Base-by-base conservation (phyloP, 2,113 vertebrate species). In the Delphinapterus leucas region DNA sequence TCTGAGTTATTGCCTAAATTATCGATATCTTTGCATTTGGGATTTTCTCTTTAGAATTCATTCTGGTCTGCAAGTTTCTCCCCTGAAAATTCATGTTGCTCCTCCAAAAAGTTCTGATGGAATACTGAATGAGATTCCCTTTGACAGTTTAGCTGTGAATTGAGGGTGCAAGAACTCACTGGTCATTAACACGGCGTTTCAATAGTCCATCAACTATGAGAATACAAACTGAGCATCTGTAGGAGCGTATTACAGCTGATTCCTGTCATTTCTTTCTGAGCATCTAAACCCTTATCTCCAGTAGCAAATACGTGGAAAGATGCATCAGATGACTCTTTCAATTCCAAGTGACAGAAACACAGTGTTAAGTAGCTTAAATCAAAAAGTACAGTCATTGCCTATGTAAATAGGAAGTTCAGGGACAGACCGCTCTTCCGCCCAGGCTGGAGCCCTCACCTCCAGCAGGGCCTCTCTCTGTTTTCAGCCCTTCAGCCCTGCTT, bases 1-100 rank as follows among this genome's bases (percentile, higher is more conserved):
- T 53, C 63, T 20, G 73, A 82, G 60, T 68, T 49, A 53, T 14
- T 73, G 53, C 81, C 80, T 36, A 28, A 23, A 79, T 49, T 15
- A 9, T 0, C 18, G 70, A n/a, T 84, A 25, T 36, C 61, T 87
- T 60, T 76, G 36, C 28, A 17, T 83, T 73, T 58, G 14, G 8
- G 15, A 53, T 86, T 55, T 92, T 71, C 47, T 91, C 70, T 87
- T 85, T 82, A 58, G 84, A 80, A 96, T 84, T 84, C 93, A 65
- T 61, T 53, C 83, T 21, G 12, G 53, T 33, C 53, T 53, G 68
- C 53, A n/a, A 49, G 31, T 67, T 93, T 88, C 61, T 53, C 31
- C 9, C 89, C 89, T 71, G 55, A 93, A 87, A 87, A 65, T 85
- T 60, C 71, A 17, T 31, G 58, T 33, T 15, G 10, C 36, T 71